A percentile compares a stretch with the other conserved stretches of the same genome.
Conservation (phyloP, 2,888 invertebrate species). For the Hirtodrosophila confusa region DNA sequence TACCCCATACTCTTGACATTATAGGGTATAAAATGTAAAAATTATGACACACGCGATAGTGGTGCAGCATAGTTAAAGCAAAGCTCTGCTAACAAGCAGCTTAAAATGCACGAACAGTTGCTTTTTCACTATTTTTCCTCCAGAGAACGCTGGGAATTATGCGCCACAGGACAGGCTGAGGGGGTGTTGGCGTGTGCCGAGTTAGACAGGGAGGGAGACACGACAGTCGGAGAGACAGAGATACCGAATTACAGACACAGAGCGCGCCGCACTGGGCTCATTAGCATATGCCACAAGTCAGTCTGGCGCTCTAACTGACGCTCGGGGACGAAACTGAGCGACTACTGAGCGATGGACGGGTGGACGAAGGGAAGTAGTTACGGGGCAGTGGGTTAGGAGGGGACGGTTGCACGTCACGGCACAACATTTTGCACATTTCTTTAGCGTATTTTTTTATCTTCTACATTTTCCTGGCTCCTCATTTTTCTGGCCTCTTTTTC, state of each 20-base stretch:
- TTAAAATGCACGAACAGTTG: constrained; percentile 59
- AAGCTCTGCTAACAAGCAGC: constrained; percentile 69
- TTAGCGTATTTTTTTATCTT: constrained; percentile 9
- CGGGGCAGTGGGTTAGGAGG: neutral
- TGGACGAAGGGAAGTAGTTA: neutral
- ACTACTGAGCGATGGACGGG: constrained; percentile 1
- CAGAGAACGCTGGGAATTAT: constrained; percentile 42
- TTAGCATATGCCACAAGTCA: constrained; percentile 77
- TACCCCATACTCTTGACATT: neutral
- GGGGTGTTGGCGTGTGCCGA: neutral
- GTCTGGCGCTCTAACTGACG: constrained; percentile 53
- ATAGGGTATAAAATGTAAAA: constrained; percentile 34
- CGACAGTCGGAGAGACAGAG: constrained; percentile 5
- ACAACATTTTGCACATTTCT: constrained; percentile 49
- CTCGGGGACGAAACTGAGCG: constrained; percentile 43
- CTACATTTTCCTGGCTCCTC: constrained; percentile 4
- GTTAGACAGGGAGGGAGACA: neutral
- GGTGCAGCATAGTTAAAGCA: constrained; percentile 51
- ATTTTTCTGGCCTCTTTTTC: constrained; percentile 15
- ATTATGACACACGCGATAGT: constrained; percentile 64
- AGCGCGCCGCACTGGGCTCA: constrained; percentile 60
- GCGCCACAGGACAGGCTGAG: constrained; percentile 42
- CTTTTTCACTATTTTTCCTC: constrained; percentile 13
- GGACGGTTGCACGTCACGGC: constrained; percentile 12
- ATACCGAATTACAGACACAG: neutral